Percentiles rank a stretch among this genome's conserved stretches.
Evolutionary conservation across 2,888 invertebrate species (phyloP).

Genomic region (Thymelicus sylvestris): DNA sequence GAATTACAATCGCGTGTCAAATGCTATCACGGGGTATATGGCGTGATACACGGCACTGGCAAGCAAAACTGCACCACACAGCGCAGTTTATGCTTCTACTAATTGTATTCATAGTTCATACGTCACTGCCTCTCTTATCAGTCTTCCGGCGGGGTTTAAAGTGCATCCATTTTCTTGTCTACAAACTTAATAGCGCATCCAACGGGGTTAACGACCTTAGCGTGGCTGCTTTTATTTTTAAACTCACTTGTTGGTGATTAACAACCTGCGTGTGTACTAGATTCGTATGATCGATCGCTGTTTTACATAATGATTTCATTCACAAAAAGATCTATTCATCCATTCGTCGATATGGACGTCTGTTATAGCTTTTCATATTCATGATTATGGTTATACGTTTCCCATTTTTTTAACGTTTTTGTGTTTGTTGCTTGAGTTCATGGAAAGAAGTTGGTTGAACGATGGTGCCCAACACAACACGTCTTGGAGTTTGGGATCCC

Average conservation of each 20-base stretch:
- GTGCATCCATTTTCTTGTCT: conserved; percentile 33
- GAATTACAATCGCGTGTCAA: conserved; percentile 39
- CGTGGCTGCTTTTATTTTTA: conserved; percentile 30
- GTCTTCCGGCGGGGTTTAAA: conserved; percentile 12
- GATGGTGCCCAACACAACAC: no score
- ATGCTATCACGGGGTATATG: conserved; percentile 36
- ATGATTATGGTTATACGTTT: conserved; percentile 12
- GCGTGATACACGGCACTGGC: conserved; percentile 33
- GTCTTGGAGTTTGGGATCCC: neutral
- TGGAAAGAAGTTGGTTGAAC: neutral
- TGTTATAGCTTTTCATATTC: conserved; percentile 18
- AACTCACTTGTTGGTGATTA: conserved; percentile 29
- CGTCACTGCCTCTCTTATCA: conserved; percentile 25
- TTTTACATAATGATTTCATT: conserved; percentile 31
- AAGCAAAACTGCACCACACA: conserved; percentile 19
- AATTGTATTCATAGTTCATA: conserved; percentile 30
- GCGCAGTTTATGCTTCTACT: conserved; percentile 15
- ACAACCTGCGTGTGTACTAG: conserved; percentile 19
- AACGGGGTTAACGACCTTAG: conserved; percentile 21
- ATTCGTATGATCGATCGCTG: conserved; percentile 26
- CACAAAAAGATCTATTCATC: conserved; percentile 1
- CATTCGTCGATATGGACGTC: conserved; percentile 1
- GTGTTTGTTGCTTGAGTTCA: neutral
- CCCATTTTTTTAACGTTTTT: neutral
- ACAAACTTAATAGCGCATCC: conserved; percentile 21